Evolutionary conservation across 2,888 invertebrate genomes (phyloP).

Genomic region (Gymnosoma rotundatum): DNA sequence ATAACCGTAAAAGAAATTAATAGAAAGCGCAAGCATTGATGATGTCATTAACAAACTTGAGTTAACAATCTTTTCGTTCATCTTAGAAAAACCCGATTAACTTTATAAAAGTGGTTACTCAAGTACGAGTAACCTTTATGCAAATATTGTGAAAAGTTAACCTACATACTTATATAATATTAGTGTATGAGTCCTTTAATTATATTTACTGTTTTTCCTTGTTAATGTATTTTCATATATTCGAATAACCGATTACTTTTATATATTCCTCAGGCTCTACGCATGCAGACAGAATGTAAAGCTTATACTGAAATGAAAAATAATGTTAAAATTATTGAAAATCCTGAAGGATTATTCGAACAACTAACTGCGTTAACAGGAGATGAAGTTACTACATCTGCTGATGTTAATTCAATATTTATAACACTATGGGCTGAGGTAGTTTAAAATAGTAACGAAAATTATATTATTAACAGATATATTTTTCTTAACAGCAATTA

Average conservation of each 20-base stretch:
- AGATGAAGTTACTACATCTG: constrained; percentile 83
- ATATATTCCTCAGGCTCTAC: constrained; percentile 81
- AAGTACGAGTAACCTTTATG: too few species aligned
- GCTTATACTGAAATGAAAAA: constrained; percentile 83
- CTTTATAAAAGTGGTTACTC: too few species aligned
- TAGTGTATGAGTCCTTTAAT: too few species aligned
- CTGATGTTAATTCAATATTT: constrained; percentile 86
- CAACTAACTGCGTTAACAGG: constrained; percentile 84
- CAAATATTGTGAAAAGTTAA: too few species aligned
- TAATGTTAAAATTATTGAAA: constrained; percentile 81
- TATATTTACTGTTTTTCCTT: too few species aligned
- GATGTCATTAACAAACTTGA: too few species aligned
- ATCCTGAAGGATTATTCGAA: constrained; percentile 82
- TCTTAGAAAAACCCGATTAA: too few species aligned
- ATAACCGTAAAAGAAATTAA: too few species aligned
- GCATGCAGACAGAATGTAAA: constrained; percentile 85
- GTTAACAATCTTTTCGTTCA: too few species aligned
- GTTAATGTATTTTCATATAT: too few species aligned
- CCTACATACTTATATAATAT: too few species aligned
- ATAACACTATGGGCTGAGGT: constrained; percentile 86
- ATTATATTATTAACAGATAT: neutral
- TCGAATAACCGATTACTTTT: neutral
- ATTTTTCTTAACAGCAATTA: constrained; percentile 79
- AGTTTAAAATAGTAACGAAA: constrained; percentile 56
- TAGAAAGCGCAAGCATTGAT: too few species aligned